Evolutionary conservation across 2,113 vertebrate species (phyloP), one percentile per base, ranked within the genome.

Genomic region (Oncorhynchus clarkii): DNA sequence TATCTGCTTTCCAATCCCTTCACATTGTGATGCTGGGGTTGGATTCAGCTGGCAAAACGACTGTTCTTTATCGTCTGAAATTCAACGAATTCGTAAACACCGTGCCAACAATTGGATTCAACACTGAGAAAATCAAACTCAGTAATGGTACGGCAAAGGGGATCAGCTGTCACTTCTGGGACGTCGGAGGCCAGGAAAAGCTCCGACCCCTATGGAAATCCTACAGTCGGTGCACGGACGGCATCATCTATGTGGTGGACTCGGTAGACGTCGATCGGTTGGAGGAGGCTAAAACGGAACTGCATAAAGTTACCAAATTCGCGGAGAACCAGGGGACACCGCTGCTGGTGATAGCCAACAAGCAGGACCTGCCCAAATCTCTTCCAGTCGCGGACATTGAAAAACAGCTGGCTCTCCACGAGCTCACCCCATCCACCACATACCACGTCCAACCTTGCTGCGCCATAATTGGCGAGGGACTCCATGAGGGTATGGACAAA

Each of bases 61-160:
- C 97, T 0, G 97, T 98, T 27, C 94, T 99, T 0, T 99, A 99
- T 90, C 88, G 97, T 51, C 90, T 99, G 31, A 97, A 98, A 90
- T 98, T 99, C 83, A 98, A 98, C 78, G 97, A 99, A 87, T 98
- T 99, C 73, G 97, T 99, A 76, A 99, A 99, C 92, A 99, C 97
- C 0, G 97, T 99, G 29, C 97, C 97, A 71, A 99, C 97, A 54
- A 99, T 99, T 81, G 97, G 97, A 8, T 99, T 99, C 92, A 99
- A 98, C 93, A 99, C 96, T 0, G 97, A 99, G 91, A 96, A 96
- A 91, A 98, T 99, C 87, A 91, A 90, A 76, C 91, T 98, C 76
- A 97, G 97, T 84, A 97, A 97, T 78, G 96, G 97, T 83, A 93
- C 95, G 0, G 96, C 96, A 51, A 97, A 97, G 83, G 97, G 97